Percentiles rank a stretch among this genome's conserved stretches.
Conservation (phyloP, 2,113 vertebrate species). For the Cyprichromis sp. region DNA sequence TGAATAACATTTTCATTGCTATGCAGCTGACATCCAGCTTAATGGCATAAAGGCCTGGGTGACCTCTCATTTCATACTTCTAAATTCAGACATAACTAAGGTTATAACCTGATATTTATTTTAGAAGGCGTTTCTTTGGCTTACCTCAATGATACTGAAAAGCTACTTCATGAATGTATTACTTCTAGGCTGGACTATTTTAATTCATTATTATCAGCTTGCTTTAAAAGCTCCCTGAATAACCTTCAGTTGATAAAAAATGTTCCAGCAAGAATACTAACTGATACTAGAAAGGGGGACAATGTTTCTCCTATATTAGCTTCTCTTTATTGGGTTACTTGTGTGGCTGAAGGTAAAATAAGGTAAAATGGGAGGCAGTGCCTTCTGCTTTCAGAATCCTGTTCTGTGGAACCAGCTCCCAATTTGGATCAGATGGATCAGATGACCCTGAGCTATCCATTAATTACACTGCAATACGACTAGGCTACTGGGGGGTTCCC, state of each 20-base stretch:
- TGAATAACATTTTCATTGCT: background rate
- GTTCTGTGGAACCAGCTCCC: background rate
- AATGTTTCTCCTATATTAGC: background rate
- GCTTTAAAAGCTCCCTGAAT: background rate
- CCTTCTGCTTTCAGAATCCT: background rate
- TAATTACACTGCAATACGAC: background rate
- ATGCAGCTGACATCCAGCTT: background rate
- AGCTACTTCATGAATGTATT: background rate
- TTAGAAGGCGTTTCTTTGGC: background rate
- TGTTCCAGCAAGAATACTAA: background rate
- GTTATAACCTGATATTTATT: background rate
- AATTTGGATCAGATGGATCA: background rate
- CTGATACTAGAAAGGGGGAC: background rate
- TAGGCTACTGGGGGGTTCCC: background rate
- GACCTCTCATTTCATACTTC: background rate
- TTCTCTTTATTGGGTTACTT: background rate
- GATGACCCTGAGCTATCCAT: background rate
- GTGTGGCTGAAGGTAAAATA: background rate
- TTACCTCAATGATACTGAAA: background rate
- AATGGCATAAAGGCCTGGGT: accelerated
- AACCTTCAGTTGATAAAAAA: background rate
- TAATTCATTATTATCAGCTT: background rate
- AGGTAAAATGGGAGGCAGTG: background rate
- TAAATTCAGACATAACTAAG: background rate
- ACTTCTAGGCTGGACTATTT: background rate